phyloP scores from a whole-genome alignment of 1,140 invertebrate species.

The Acromyrmex heyeri region DNA sequence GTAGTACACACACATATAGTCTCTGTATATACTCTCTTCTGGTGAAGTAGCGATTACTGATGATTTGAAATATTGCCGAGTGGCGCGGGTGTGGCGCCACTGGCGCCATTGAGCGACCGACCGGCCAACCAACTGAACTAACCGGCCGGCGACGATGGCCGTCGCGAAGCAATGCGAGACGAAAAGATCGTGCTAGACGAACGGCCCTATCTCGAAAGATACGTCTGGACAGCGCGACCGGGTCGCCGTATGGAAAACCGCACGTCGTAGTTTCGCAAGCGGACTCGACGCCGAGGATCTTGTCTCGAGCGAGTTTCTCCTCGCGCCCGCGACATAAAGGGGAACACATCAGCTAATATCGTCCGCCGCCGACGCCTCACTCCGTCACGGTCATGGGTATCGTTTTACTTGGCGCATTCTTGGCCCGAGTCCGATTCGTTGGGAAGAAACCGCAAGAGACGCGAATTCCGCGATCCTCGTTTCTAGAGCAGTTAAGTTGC shows the following conservation, averaged over 20 bases:
- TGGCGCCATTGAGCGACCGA: background rate
- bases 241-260: background rate
- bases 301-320: background rate
- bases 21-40: too few relatives aligned
- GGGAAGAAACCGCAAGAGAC: background rate
- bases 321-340: background rate
- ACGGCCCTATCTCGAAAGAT: constrained; percentile 47
- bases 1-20: too few relatives aligned
- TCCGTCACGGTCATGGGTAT: background rate
- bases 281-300: background rate
- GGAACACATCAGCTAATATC: background rate
- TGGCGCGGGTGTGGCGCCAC: constrained; percentile 53
- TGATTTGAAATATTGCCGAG: constrained; percentile 61
- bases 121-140: constrained; percentile 22
- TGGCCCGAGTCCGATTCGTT: background rate
- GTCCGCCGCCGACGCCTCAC: background rate
- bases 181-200: constrained; percentile 1
- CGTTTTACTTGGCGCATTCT: background rate
- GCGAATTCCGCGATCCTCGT: background rate
- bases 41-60: too few relatives aligned
- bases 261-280: too few relatives aligned
- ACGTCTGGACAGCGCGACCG: constrained; percentile 30
- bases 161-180: background rate
- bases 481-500: background rate
- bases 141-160: constrained; percentile 73